Evolutionary conservation across 2,888 invertebrate genomes (phyloP), one percentile per base, ranked within the genome.

Genomic region (Sisyra nigra): DNA sequence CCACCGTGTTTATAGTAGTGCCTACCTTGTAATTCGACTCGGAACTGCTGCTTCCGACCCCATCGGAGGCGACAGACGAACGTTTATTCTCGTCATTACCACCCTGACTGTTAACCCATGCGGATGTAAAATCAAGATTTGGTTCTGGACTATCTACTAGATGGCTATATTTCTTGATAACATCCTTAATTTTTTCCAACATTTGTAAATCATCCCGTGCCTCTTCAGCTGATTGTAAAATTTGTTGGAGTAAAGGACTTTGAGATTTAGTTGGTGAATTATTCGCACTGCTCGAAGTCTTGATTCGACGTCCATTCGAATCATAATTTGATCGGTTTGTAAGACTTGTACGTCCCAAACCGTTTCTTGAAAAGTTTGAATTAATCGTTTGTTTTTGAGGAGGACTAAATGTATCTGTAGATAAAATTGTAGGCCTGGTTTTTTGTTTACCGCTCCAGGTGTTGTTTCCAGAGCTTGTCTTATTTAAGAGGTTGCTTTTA

Each of bases 151-250:
- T 65, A 37, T 72, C 70, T 3, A 65, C 70, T 45, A 71, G 65
- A 33, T 69, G 64, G 44, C 70, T 69, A 52, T 76, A 77, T 47
- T 74, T 69, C 33, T 69, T 70, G n/a, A 78, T 56, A 31, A 77
- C 56, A 45, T 77, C 78, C 54, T 83, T 82, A 63, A 86, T 76
- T 57, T 83, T 81, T 51, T 77, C 74, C 17, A 82, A 64, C 44
- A 85, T 79, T 48, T 76, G 66, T 4, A 75, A 73, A 53, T 86
- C 84, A 51, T 84, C 81, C 54, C 79, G 76, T 1, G 79, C 73
- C 3, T 72, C 73, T 52, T 76, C 78, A 3, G 83, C 76, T 18
- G 80, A 77, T 50, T 77, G 71, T 2, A 85, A 58, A 24, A 85
- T 73, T 56, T 83, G 80, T 54, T 83, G 72, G 15, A 73, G 73